Evolutionary conservation across 2,113 vertebrate species (phyloP).

Genomic region (Piprites chloris): DNA sequence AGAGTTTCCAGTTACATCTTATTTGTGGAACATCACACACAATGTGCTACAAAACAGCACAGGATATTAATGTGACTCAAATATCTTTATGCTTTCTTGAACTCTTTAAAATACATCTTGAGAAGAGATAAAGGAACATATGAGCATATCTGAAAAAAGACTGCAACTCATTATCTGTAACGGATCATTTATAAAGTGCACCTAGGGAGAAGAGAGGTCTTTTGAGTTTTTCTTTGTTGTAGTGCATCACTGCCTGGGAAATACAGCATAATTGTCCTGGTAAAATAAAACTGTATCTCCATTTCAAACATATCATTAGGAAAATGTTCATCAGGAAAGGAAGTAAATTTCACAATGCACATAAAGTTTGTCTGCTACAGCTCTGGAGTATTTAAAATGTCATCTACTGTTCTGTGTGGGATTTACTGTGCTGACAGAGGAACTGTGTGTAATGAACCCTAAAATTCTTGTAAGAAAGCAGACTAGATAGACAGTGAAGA

Average conservation of each 20-base stretch:
- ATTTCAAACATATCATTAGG: constrained; percentile 32
- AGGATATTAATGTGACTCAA: constrained; percentile 23
- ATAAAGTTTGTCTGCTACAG: constrained; percentile 51
- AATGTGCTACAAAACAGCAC: not conserved
- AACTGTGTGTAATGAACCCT: not conserved
- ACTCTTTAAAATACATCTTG: not conserved
- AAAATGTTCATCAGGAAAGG: constrained; percentile 54
- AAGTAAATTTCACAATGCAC: constrained; percentile 60
- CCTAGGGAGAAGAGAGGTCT: not conserved
- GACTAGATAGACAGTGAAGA: not conserved
- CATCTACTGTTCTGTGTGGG: not conserved
- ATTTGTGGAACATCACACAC: not conserved
- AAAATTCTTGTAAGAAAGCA: not conserved
- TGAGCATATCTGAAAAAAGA: constrained; percentile 11
- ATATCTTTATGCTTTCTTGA: not conserved
- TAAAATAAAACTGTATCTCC: constrained; percentile 36
- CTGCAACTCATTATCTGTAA: not conserved
- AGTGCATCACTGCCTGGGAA: not conserved
- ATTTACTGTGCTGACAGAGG: not conserved
- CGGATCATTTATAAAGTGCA: not conserved
- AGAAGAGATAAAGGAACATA: constrained; percentile 11
- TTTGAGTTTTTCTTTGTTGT: not conserved
- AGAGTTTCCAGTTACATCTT: not conserved
- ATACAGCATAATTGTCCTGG: not conserved
- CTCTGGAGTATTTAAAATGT: constrained; percentile 40